Conservation (phyloP, 2,888 invertebrate species). For the Tachystola acroxantha region DNA sequence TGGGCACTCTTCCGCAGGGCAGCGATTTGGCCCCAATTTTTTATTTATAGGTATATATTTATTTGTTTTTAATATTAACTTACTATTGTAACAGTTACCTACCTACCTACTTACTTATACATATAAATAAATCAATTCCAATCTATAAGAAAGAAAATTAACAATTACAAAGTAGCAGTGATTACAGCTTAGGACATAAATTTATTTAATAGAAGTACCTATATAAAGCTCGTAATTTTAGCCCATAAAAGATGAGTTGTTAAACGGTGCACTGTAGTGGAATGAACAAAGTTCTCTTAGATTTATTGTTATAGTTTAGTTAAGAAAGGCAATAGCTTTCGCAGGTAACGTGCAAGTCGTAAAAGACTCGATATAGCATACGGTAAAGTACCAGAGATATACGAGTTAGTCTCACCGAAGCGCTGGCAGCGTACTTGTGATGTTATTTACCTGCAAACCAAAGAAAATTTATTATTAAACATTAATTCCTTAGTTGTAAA, state of each 20-base stretch:
- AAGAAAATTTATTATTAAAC: slow-evolving; percentile 7
- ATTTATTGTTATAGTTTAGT: slow-evolving; percentile 67
- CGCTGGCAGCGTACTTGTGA: slow-evolving; percentile 1
- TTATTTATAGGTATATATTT: too few relatives aligned
- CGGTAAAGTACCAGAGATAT: slow-evolving; percentile 33
- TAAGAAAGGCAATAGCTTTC: slow-evolving; percentile 52
- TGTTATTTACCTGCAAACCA: slow-evolving; percentile 16
- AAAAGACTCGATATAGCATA: slow-evolving; percentile 51
- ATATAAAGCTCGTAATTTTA: slow-evolving; percentile 25
- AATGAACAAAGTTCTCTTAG: slow-evolving; percentile 50
- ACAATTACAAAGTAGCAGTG: background rate
- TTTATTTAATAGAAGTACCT: slow-evolving; percentile 10
- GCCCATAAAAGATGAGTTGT: slow-evolving; percentile 47
- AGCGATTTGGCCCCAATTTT: too few relatives aligned
- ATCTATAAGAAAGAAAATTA: too few relatives aligned
- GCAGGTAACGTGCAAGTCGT: slow-evolving; percentile 36
- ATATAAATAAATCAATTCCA: too few relatives aligned
- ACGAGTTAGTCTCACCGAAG: slow-evolving; percentile 15
- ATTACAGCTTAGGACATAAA: slow-evolving; percentile 5
- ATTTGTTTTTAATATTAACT: too few relatives aligned
- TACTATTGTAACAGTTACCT: too few relatives aligned
- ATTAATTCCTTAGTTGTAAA: background rate
- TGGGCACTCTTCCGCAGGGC: too few relatives aligned
- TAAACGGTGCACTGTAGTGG: slow-evolving; percentile 43
- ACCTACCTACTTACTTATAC: too few relatives aligned